These are phyloP conservation scores for Drosophila tsacasi DNA, from an alignment of 1,140 invertebrate genomes.

Conservation along the genomic window DNA sequence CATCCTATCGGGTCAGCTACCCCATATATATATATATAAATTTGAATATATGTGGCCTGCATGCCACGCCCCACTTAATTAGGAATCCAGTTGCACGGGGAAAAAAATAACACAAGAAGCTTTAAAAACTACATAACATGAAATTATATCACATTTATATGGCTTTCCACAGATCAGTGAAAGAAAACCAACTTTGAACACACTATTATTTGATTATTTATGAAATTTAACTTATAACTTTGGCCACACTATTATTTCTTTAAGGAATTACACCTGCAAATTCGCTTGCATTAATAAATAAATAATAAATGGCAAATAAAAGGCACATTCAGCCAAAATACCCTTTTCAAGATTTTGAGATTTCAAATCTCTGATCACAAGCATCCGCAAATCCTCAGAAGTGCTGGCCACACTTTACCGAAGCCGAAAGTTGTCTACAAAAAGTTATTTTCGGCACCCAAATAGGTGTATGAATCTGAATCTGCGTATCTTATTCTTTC, in stretches of 20 bases:
- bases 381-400: background rate
- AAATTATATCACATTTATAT: background rate
- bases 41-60: background rate
- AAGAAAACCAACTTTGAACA: background rate
- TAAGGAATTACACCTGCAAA: too few species aligned
- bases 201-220: background rate
- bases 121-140: too few species aligned
- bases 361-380: background rate
- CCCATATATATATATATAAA: background rate
- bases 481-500: background rate
- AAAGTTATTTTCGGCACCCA: background rate
- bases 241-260: background rate
- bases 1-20: slow-evolving; percentile 33
- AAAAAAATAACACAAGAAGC: background rate
- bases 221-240: background rate
- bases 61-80: slow-evolving; percentile 14
- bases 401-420: background rate
- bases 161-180: background rate
- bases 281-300: background rate
- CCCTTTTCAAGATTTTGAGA: background rate
- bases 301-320: background rate
- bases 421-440: background rate
- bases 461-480: background rate
- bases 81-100: background rate
- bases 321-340: background rate